Evolutionary conservation across 2,113 vertebrate genomes (phyloP), one percentile per base, ranked within the genome.

Genomic region (Pseudorectes ferrugineus): DNA sequence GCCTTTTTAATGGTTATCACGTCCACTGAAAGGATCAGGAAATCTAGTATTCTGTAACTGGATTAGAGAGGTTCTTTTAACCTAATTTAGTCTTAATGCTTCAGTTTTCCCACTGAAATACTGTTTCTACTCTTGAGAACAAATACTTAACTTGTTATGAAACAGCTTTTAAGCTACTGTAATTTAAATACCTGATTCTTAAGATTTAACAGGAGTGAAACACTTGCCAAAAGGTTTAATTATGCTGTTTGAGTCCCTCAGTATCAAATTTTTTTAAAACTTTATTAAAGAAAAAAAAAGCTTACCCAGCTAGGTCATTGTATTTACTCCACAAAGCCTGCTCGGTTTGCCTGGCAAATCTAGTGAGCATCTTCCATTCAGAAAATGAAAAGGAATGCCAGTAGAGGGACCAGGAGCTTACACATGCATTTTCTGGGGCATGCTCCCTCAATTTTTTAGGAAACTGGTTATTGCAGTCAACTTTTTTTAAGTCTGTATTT

Each of bases 351-450:
- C 23, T 83, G 54, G 18, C 29, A 83, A 38, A 66, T 61, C 3
- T 36, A 45, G 40, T 6, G n/a, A 67, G 18, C 16, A 10, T 85
- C 29, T 74, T 74, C 10, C 4, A 1, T 38, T 91, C 29, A 26
- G 31, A 17, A 86, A 71, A 28, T 48, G 4, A 25, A 19, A 24
- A 62, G 55, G 8, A 73, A 51, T 42, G 22, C n/a, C 28, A 8
- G 3, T 33, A 85, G 40, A 59, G 59, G 11, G 22, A 28, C 24
- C 12, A 22, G 26, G 29, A 45, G 22, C 45, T 81, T 29, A 21
- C 10, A 25, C 0, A 0, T 25, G 8, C 5, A 2, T 71, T 67
- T 87, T n/a, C 40, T n/a, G 22, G 43, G 24, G 2, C 45, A 17
- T 22, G 8, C 29, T 89, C 10, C 13, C 19, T 77, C 10, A 3